A percentile compares a stretch with the other conserved stretches of the same genome.
Conservation (phyloP, 1,140 invertebrate species). For the Gonatopus flavifemur region DNA sequence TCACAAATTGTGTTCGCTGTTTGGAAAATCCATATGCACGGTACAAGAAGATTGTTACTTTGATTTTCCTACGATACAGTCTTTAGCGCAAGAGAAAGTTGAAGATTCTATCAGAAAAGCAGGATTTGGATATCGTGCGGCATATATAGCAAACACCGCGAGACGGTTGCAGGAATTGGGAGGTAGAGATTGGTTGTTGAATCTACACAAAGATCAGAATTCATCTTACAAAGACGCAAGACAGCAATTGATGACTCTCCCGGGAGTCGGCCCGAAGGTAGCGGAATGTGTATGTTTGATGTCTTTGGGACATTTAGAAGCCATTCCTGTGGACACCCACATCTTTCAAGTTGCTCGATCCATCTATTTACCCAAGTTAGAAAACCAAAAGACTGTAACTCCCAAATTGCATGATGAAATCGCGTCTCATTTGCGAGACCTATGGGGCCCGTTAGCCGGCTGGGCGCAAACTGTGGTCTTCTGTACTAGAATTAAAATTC, state of each 20-base stretch:
- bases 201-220: conserved; percentile 60
- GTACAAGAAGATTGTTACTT: conserved; percentile 71
- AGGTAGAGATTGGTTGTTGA: conserved; percentile 71
- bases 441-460: conserved; percentile 88
- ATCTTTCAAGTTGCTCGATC: conserved; percentile 88
- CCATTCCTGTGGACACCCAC: conserved; percentile 95
- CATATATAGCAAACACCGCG: conserved; percentile 78
- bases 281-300: conserved; percentile 99
- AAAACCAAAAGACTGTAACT: conserved; percentile 77
- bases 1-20: conserved; percentile 81
- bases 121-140: conserved; percentile 92
- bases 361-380: conserved; percentile 80
- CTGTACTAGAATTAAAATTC: conserved; percentile 48
- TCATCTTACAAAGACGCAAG: conserved; percentile 75
- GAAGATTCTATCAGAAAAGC: conserved; percentile 73
- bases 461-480: conserved; percentile 89
- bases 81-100: conserved; percentile 64
- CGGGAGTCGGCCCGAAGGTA: conserved; percentile 90
- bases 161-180: conserved; percentile 68
- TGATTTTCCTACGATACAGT: conserved; percentile 78
- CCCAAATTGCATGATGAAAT: conserved; percentile 85
- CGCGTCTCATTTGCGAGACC: conserved; percentile 73
- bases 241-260: conserved; percentile 72
- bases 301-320: conserved; percentile 86
- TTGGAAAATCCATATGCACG: conserved; percentile 75